Percentiles rank a stretch among this genome's conserved stretches.
Evolutionary conservation across 1,140 invertebrate genomes (phyloP).

Genomic region (Ruditapes philippinarum): DNA sequence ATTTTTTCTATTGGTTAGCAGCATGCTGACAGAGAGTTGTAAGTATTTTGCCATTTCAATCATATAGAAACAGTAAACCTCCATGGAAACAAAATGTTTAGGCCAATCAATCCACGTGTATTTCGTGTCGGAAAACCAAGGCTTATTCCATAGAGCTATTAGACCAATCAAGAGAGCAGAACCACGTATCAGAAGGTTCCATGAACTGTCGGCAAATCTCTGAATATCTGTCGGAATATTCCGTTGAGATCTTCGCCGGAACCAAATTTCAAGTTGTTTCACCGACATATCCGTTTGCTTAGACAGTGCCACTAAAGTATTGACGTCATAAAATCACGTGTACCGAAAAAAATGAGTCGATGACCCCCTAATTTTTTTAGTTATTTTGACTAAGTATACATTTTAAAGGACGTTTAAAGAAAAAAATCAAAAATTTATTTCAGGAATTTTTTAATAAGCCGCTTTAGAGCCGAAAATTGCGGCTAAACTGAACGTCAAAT

Average conservation of each 20-base stretch:
- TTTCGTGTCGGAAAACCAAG: background rate
- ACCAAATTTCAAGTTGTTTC: constrained; percentile 41
- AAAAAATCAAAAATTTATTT: too few relatives aligned
- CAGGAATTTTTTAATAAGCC: too few relatives aligned
- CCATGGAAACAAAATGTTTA: constrained; percentile 76
- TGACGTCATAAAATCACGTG: too few relatives aligned
- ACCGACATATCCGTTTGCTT: constrained; percentile 35
- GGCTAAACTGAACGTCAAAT: too few relatives aligned
- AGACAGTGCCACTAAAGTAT: background rate
- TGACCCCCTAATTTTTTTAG: too few relatives aligned
- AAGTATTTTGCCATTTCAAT: constrained; percentile 98
- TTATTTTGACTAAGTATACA: too few relatives aligned
- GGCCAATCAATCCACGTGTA: background rate
- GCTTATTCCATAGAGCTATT: background rate
- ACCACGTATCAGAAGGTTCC: background rate
- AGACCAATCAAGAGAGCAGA: background rate
- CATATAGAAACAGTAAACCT: constrained; percentile 97
- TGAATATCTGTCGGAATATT: constrained; percentile 7
- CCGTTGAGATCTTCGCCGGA: background rate
- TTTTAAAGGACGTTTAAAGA: too few relatives aligned
- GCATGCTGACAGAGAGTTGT: constrained; percentile 96
- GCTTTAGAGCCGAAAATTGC: too few relatives aligned
- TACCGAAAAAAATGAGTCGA: too few relatives aligned
- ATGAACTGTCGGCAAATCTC: constrained; percentile 43
- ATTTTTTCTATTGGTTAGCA: constrained; percentile 93